phyloP scores from a whole-genome alignment of 2,113 vertebrate genomes.

The Bathybates hornii region DNA sequence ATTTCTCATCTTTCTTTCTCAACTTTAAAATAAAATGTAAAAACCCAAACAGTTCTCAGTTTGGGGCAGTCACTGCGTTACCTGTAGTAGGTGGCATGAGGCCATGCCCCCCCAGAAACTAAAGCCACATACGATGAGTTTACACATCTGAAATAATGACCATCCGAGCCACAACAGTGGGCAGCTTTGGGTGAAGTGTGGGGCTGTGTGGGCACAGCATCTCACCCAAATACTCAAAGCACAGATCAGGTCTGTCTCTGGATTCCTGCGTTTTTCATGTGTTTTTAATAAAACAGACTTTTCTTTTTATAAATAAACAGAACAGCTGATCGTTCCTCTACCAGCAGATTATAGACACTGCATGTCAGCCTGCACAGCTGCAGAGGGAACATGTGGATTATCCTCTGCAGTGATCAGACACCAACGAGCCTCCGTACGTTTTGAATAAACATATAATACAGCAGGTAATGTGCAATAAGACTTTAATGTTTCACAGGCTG shows the following conservation, averaged over 20 bases:
- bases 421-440: neutral
- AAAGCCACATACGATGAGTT: neutral
- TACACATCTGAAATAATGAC: neutral
- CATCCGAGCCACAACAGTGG: neutral
- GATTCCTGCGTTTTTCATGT: neutral
- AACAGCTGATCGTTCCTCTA: neutral
- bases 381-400: neutral
- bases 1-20: neutral
- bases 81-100: neutral
- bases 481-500: neutral
- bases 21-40: neutral
- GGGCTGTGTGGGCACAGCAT: neutral
- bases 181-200: neutral
- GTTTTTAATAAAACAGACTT: neutral
- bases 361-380: neutral
- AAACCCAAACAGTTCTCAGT: neutral
- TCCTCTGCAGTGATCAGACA: neutral
- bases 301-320: neutral
- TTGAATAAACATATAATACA: neutral
- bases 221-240: too few relatives aligned
- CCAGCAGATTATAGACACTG: neutral
- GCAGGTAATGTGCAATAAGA: neutral
- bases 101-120: neutral
- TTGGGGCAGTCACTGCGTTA: neutral
- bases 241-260: neutral